Conservation (phyloP, 2,113 vertebrate genomes). For the Phrynosoma blainvillii region DNA sequence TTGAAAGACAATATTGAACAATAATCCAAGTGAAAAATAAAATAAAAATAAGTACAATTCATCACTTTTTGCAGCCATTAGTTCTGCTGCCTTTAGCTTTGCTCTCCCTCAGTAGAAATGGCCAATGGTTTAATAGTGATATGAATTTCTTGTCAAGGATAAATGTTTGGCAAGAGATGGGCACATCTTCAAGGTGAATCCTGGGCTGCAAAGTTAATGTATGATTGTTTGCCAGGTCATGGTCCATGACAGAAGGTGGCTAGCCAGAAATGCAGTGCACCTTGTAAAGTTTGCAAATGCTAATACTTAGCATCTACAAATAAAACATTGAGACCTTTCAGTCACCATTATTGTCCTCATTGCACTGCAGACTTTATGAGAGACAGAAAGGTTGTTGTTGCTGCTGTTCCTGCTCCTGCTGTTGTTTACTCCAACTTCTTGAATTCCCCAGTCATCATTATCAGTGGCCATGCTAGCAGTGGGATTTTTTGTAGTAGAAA, state of each 20-base stretch:
- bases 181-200: constrained; percentile 4
- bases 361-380: background rate
- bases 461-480: too few relatives aligned
- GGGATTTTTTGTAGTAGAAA: too few relatives aligned
- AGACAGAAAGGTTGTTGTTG: background rate
- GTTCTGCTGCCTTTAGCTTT: background rate
- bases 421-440: background rate
- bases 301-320: background rate
- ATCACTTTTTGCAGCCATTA: constrained; percentile 7
- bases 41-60: background rate
- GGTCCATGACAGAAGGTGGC: background rate
- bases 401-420: too few relatives aligned
- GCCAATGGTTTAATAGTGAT: constrained; percentile 27
- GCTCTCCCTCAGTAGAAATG: constrained; percentile 1
- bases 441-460: too few relatives aligned
- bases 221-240: background rate
- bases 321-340: background rate
- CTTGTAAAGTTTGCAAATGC: background rate
- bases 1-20: constrained; percentile 37
- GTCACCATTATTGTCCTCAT: background rate
- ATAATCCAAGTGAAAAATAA: background rate
- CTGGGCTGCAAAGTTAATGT: background rate
- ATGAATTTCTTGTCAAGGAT: constrained; percentile 24
- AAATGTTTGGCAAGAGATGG: constrained; percentile 21
- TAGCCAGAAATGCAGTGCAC: background rate